These are phyloP conservation scores for Champsocephalus gunnari DNA, from an alignment of 2,797 vertebrate genomes.

Conservation along the genomic window DNA sequence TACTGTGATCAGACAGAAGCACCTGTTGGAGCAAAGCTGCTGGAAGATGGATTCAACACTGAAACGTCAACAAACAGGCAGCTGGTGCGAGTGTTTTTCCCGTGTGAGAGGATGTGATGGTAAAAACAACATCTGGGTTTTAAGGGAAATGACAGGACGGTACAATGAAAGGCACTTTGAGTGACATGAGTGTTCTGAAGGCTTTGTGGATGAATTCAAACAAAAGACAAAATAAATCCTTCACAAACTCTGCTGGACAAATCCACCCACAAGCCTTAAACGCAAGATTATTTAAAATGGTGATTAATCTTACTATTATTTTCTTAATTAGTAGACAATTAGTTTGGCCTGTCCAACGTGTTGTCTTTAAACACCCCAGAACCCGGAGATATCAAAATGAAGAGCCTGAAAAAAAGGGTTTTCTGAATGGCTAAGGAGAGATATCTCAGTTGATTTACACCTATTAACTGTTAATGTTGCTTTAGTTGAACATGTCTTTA, in stretches of 20 bases:
- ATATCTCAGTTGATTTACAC: neutral
- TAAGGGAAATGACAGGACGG: neutral
- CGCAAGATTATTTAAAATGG: neutral
- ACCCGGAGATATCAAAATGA: neutral
- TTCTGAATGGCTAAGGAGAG: too few relatives aligned
- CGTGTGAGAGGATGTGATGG: neutral
- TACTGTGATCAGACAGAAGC: neutral
- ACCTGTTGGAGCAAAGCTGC: slow-evolving; percentile 24
- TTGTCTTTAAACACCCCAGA: neutral
- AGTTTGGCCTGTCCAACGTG: neutral
- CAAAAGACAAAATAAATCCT: neutral
- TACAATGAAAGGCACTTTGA: slow-evolving; percentile 70
- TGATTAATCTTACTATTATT: neutral
- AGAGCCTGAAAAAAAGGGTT: too few relatives aligned
- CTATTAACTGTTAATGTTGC: neutral
- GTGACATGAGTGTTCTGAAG: slow-evolving; percentile 45
- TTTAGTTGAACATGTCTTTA: neutral
- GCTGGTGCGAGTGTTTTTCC: neutral
- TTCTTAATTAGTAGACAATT: neutral
- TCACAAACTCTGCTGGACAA: neutral
- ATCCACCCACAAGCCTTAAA: slow-evolving; percentile 8
- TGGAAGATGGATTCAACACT: slow-evolving; percentile 18
- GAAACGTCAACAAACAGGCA: slow-evolving; percentile 6
- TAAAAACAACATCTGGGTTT: neutral
- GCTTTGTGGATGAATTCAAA: slow-evolving; percentile 38